Conservation (phyloP, 2,797 vertebrate species). For the Sardinella longiceps region DNA sequence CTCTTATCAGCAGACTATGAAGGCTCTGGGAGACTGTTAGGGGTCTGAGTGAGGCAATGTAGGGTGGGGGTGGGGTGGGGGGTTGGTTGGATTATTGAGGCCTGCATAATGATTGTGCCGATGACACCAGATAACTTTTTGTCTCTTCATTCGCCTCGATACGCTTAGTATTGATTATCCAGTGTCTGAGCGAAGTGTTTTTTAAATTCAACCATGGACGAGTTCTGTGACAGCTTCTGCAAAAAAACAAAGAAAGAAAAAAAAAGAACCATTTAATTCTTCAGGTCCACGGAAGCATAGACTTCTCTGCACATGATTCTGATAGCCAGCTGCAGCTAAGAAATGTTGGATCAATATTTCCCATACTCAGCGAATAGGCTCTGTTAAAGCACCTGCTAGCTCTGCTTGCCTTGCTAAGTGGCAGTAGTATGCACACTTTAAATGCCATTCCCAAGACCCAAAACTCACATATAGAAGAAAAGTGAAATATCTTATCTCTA, state of each 20-base stretch:
- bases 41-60: slow-evolving; percentile 43
- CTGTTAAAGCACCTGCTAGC: slow-evolving; percentile 1
- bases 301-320: neutral
- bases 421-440: neutral
- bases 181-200: slow-evolving; percentile 14
- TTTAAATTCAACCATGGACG: slow-evolving; percentile 11
- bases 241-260: neutral
- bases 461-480: neutral
- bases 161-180: slow-evolving; percentile 16
- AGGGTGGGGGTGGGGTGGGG: neutral
- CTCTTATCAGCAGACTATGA: slow-evolving; percentile 13
- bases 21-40: neutral
- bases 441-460: neutral
- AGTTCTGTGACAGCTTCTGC: neutral
- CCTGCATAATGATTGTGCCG: slow-evolving; percentile 28
- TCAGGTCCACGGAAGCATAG: neutral
- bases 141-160: slow-evolving; percentile 27
- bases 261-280: slow-evolving; percentile 7
- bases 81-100: slow-evolving; percentile 20
- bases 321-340: neutral
- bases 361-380: neutral
- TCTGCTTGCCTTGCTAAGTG: neutral
- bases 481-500: neutral
- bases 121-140: slow-evolving; percentile 26
- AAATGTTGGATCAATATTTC: neutral